Evolutionary conservation across 2,797 vertebrate genomes (phyloP).

Genomic region (Galagoides demidoff): DNA sequence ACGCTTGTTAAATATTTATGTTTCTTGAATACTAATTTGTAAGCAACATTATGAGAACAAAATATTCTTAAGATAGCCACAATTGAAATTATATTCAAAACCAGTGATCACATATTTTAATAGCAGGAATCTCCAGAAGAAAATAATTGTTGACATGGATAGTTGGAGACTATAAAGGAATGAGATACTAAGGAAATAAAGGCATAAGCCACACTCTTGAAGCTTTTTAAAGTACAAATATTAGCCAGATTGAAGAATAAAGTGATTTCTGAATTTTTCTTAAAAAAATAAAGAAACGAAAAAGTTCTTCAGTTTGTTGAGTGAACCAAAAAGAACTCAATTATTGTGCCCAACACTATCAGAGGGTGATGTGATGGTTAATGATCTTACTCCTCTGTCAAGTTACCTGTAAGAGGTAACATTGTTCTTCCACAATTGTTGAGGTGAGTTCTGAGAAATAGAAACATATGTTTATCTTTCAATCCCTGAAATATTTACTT

Average conservation of each 20-base stretch:
- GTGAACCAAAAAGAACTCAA: neutral
- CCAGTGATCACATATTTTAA: neutral
- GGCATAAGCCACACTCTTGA: neutral
- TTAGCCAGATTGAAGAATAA: neutral
- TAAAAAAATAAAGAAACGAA: neutral
- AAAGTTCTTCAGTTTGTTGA: neutral
- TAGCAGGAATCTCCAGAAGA: neutral
- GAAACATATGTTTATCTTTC: neutral
- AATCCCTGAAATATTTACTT: neutral
- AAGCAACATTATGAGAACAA: neutral
- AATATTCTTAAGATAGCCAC: neutral
- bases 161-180: neutral
- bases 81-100: neutral
- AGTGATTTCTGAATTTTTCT: neutral
- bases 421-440: neutral
- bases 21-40: neutral
- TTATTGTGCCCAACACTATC: neutral
- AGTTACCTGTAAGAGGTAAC: neutral
- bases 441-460: neutral
- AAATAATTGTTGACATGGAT: neutral
- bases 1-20: neutral
- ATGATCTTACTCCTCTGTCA: neutral
- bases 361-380: neutral
- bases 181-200: neutral
- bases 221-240: neutral